Conservation (phyloP, 2,888 invertebrate genomes). For the Lumbricus terrestris region DNA sequence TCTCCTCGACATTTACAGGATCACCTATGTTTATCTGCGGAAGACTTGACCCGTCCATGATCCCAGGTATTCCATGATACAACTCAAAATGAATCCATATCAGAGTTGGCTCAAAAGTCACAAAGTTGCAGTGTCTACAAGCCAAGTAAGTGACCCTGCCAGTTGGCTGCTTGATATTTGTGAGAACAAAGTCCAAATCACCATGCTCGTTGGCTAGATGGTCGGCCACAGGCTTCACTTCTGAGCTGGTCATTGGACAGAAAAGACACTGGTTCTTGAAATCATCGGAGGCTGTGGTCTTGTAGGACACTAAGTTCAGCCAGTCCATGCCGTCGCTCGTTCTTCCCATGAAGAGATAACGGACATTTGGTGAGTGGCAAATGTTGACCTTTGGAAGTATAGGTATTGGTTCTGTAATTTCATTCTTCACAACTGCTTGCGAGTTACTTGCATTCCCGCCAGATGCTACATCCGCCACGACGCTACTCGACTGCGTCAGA, state of each 20-base stretch:
- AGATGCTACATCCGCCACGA: neutral
- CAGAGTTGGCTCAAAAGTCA: neutral
- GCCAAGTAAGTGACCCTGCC: neutral
- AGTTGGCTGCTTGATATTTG: slow-evolving; percentile 6
- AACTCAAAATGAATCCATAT: slow-evolving; percentile 15
- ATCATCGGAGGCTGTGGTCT: neutral
- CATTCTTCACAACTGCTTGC: neutral
- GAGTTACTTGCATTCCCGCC: neutral
- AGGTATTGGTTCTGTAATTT: neutral
- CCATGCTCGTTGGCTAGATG: neutral
- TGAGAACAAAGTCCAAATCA: slow-evolving; percentile 13
- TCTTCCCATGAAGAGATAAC: slow-evolving; percentile 5
- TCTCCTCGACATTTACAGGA: neutral
- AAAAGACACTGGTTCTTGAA: neutral
- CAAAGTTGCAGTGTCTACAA: neutral
- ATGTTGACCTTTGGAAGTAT: neutral
- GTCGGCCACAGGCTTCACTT: neutral
- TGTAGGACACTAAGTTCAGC: neutral
- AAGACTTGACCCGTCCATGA: slow-evolving; percentile 12
- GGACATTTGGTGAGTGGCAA: neutral
- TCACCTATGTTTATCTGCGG: neutral
- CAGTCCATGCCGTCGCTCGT: neutral
- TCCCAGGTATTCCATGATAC: slow-evolving; percentile 10
- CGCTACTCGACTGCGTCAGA: neutral
- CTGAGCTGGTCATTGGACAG: slow-evolving; percentile 14